A percentile compares a stretch with the other conserved stretches of the same genome.
These are phyloP conservation scores for Syngnathus typhle DNA, from an alignment of 2,113 vertebrate genomes.

Conservation along the genomic window DNA sequence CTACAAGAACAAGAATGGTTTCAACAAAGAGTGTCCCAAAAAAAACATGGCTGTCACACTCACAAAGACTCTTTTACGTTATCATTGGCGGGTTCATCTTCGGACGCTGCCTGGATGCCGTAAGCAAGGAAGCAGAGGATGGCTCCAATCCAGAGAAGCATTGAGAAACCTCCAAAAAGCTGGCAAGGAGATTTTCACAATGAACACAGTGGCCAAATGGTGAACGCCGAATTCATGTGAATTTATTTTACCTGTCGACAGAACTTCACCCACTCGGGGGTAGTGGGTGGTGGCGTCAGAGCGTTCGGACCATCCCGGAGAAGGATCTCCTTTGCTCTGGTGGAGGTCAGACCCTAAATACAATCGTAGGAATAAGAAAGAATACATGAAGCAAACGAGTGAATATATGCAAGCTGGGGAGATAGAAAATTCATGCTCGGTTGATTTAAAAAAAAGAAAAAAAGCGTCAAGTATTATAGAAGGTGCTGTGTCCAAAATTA, in stretches of 20 bases:
- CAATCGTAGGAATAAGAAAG: too few species aligned
- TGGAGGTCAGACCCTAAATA: slow-evolving; percentile 77
- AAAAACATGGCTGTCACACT: neutral
- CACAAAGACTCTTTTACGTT: slow-evolving; percentile 72
- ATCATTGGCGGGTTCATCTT: slow-evolving; percentile 80
- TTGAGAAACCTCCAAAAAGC: slow-evolving; percentile 93
- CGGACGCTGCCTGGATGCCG: slow-evolving; percentile 77
- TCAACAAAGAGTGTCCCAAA: neutral
- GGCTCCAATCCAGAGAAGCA: slow-evolving; percentile 93
- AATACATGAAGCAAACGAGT: neutral
- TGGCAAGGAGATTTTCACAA: slow-evolving; percentile 35
- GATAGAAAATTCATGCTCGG: neutral
- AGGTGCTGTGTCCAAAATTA: slow-evolving; percentile 4
- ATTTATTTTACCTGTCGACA: slow-evolving; percentile 72
- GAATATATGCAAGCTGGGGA: neutral
- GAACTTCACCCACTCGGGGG: slow-evolving; percentile 96
- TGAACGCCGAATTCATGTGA: neutral
- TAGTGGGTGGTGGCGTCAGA: slow-evolving; percentile 90
- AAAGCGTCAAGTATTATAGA: neutral
- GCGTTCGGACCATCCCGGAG: slow-evolving; percentile 89
- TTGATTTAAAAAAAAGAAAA: slow-evolving; percentile 6
- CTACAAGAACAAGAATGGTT: slow-evolving; percentile 52
- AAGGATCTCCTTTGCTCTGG: slow-evolving; percentile 85
- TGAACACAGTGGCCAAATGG: neutral
- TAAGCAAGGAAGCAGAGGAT: slow-evolving; percentile 91